Evolutionary conservation across 2,888 invertebrate species (phyloP), one percentile per base, ranked within the genome.

Genomic region (Quadroppia sp.): DNA sequence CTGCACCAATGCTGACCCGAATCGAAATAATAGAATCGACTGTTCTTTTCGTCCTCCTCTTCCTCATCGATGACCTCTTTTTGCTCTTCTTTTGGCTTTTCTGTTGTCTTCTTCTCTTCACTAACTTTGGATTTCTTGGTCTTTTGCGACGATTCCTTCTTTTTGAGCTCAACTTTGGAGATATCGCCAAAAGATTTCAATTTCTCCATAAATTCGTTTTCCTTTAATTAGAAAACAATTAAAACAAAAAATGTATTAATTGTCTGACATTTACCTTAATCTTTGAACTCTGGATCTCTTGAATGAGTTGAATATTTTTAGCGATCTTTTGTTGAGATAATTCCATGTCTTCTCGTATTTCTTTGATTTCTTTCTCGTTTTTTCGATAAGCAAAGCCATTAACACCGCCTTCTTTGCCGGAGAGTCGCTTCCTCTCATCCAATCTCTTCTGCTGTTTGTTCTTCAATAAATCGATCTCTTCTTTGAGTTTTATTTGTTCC

Each of bases 241-340:
- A 25, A 15, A 30, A 30, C n/a, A 61, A 61, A 30, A 28, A 17
- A 59, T 2, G 25, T 4, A 9, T 36, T 36, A 36, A 36, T 7
- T 7, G 2, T 45, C 45, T 53, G 23, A 53, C 25, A 30, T 20
- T 20, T 20, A 61, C 61, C 28, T 61, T 61, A 32, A 1, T 32
- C 61, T 61, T 61, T 6, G 61, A 61, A 6, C 32, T 61, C 61
- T 61, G 61, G 32, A 61, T n/a, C 15, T 61, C 61, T 28, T 61
- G 25, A 36, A 61, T n/a, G 32, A 61, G 32, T 32, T 32, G 6
- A 4, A 61, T 28, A n/a, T 61, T 61, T 61, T 30, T 61, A 15
- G 15, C 32, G 0, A 61, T 11, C 25, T 61, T 61, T 15, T 30
- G 3, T 3, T 61, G 11, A 3, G 6, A 32, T 6, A n/a, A 30